Percentiles rank a stretch among this genome's conserved stretches.
Evolutionary conservation across 2,113 vertebrate genomes (phyloP).

Genomic region (Orycteropus afer): DNA sequence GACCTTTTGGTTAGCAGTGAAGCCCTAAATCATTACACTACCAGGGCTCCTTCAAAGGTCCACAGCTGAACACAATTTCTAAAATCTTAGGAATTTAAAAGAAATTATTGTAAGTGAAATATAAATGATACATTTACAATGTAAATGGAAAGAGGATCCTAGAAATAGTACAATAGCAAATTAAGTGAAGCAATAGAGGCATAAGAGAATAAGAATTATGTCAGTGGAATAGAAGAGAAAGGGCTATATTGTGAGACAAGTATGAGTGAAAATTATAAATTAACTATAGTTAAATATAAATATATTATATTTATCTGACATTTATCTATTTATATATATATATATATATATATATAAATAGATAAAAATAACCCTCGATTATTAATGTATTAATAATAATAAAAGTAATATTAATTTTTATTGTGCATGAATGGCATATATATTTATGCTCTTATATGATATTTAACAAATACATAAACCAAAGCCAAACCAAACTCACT

Average conservation of each 20-base stretch:
- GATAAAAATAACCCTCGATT: background rate
- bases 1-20: too few relatives aligned
- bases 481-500: too few relatives aligned
- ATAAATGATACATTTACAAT: background rate
- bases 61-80: background rate
- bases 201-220: background rate
- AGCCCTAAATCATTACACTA: too few relatives aligned
- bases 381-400: background rate
- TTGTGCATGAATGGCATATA: too few relatives aligned
- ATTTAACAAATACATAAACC: too few relatives aligned
- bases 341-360: too few relatives aligned
- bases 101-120: background rate
- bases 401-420: too few relatives aligned
- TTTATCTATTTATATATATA: too few relatives aligned
- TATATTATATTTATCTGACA: too few relatives aligned
- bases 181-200: background rate
- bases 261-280: background rate
- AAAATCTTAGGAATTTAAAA: background rate
- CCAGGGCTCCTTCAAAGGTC: background rate
- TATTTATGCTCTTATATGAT: too few relatives aligned
- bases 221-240: background rate
- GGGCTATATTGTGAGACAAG: background rate
- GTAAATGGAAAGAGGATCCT: accelerated
- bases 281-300: too few relatives aligned
- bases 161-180: background rate